Conservation (phyloP, 1,140 invertebrate species). For the Monochamus saltuarius region DNA sequence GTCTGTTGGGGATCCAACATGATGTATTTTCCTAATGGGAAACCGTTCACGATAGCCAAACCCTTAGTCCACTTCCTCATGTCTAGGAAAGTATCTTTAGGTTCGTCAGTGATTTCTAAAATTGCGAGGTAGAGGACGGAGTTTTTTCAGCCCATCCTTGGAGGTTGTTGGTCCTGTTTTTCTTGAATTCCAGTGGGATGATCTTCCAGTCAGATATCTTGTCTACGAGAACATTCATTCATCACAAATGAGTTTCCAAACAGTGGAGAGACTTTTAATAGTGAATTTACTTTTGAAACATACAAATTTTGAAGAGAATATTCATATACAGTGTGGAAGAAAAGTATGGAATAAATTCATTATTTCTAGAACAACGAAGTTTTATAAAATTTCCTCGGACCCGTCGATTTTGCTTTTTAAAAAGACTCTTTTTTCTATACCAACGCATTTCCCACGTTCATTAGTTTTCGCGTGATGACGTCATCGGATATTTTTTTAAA, state of each 20-base stretch:
- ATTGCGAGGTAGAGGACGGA: constrained; percentile 46
- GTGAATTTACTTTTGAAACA: no score
- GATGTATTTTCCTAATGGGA: constrained; percentile 63
- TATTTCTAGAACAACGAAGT: no score
- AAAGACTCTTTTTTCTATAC: no score
- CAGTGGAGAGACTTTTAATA: no score
- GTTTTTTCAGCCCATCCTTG: constrained; percentile 20
- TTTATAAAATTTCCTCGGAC: no score
- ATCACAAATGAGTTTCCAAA: constrained; percentile 26
- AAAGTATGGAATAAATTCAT: no score
- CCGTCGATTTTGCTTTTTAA: no score
- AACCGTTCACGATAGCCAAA: constrained; percentile 64
- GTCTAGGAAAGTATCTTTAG: constrained; percentile 47
- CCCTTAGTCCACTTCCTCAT: constrained; percentile 58
- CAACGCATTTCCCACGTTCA: no score
- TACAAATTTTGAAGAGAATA: no score
- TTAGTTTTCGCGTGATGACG: no score
- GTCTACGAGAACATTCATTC: constrained; percentile 52
- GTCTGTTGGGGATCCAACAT: constrained; percentile 59
- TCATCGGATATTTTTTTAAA: no score
- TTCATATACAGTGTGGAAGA: no score
- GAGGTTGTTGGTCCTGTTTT: constrained; percentile 45
- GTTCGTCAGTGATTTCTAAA: constrained; percentile 26
- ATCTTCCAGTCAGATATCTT: constrained; percentile 54
- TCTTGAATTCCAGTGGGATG: constrained; percentile 57